Conservation (phyloP, 2,113 vertebrate species). For the Paedocypris sp. region DNA sequence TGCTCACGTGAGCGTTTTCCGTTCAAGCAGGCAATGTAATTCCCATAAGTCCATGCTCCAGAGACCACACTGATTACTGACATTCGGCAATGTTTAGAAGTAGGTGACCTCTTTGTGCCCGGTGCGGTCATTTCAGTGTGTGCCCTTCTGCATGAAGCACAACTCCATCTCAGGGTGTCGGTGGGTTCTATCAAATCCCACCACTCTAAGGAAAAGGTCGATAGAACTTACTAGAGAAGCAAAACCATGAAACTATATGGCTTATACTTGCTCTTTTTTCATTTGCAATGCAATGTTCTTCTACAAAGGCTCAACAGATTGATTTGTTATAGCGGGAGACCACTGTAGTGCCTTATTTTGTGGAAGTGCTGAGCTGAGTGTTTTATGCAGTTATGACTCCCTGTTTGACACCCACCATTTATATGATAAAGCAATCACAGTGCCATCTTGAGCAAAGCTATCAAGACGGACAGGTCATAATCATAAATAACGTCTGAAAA, state of each 20-base stretch:
- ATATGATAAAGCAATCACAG: conserved; percentile 2
- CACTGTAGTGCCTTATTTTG: neutral
- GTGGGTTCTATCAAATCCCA: too few species aligned
- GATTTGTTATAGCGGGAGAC: neutral
- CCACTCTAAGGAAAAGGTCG: too few species aligned
- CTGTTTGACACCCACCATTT: conserved; percentile 17
- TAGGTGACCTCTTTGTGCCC: neutral
- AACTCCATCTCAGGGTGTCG: neutral
- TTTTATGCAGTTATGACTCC: neutral
- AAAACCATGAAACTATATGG: too few species aligned
- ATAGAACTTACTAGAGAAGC: too few species aligned
- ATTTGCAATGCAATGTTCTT: too few species aligned
- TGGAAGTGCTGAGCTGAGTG: neutral
- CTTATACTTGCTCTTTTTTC: too few species aligned
- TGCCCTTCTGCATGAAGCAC: neutral
- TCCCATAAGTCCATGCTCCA: neutral
- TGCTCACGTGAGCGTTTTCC: neutral
- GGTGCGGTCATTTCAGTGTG: neutral
- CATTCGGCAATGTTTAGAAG: neutral
- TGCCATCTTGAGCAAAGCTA: conserved; percentile 11
- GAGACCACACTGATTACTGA: neutral
- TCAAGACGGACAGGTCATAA: conserved; percentile 4
- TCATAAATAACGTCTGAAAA: neutral
- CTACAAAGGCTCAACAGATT: neutral
- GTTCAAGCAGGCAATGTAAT: neutral